These are phyloP conservation scores for Cyphotilapia sp. DNA, from an alignment of 2,113 vertebrate species.

Conservation along the genomic window DNA sequence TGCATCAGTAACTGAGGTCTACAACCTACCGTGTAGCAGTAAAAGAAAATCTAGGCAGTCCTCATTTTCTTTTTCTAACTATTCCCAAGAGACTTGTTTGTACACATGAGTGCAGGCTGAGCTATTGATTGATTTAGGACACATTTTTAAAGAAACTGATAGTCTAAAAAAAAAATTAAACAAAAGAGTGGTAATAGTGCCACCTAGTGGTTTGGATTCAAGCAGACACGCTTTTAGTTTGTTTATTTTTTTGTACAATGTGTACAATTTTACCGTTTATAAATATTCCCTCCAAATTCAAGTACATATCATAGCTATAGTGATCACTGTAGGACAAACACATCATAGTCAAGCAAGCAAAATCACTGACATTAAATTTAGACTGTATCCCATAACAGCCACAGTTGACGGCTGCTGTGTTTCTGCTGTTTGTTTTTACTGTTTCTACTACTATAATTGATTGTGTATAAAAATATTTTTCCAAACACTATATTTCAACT, in stretches of 20 bases:
- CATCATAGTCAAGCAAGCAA: not conserved
- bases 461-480: not conserved
- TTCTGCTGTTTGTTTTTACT: not conserved
- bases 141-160: not conserved
- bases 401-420: not conserved
- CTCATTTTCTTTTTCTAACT: not conserved
- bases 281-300: not conserved
- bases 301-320: not conserved
- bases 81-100: not conserved
- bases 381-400: not conserved
- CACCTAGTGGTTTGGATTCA: constrained; percentile 3
- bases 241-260: not conserved
- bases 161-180: not conserved
- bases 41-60: not conserved
- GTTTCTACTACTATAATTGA: not conserved
- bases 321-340: not conserved
- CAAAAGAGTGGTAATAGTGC: not conserved
- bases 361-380: not conserved
- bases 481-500: not conserved
- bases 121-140: not conserved
- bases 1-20: not conserved
- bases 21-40: not conserved
- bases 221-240: not conserved
- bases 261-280: not conserved
- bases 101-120: not conserved